phyloP scores from a whole-genome alignment of 1,140 invertebrate genomes.

The Drosophila micromelanica region DNA sequence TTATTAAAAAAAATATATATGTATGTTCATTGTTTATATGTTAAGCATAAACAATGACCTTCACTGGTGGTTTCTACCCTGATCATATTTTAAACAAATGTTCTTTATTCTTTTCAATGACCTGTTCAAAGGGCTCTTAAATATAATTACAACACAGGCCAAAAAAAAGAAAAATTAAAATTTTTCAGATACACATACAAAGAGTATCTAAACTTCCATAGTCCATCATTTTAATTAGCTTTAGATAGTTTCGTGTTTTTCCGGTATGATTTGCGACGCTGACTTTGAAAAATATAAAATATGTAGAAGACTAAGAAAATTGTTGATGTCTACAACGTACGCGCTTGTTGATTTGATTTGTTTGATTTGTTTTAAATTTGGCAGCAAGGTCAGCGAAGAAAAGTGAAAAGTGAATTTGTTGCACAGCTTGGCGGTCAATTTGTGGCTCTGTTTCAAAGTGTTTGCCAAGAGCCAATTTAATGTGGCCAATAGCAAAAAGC shows the following conservation, averaged over 20 bases:
- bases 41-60: slow-evolving; percentile 17
- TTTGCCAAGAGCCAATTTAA: slow-evolving; percentile 24
- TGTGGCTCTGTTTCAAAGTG: neutral
- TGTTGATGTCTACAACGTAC: slow-evolving; percentile 11
- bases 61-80: neutral
- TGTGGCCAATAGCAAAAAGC: slow-evolving; percentile 5
- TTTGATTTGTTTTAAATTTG: slow-evolving; percentile 72
- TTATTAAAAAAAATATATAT: too few relatives aligned
- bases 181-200: neutral
- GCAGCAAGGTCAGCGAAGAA: slow-evolving; percentile 49
- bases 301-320: slow-evolving; percentile 6
- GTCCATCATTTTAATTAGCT: slow-evolving; percentile 63
- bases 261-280: slow-evolving; percentile 28
- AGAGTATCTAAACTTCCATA: neutral
- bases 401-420: slow-evolving; percentile 57
- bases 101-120: neutral
- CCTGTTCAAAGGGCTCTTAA: too few relatives aligned
- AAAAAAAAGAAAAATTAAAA: too few relatives aligned
- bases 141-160: neutral
- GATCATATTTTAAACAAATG: slow-evolving; percentile 38
- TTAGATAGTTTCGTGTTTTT: slow-evolving; percentile 35
- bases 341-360: slow-evolving; percentile 46
- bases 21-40: slow-evolving; percentile 9
- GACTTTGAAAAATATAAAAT: slow-evolving; percentile 43
- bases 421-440: slow-evolving; percentile 10